Conservation (phyloP, 2,888 invertebrate species). For the Meandrusa payeni region DNA sequence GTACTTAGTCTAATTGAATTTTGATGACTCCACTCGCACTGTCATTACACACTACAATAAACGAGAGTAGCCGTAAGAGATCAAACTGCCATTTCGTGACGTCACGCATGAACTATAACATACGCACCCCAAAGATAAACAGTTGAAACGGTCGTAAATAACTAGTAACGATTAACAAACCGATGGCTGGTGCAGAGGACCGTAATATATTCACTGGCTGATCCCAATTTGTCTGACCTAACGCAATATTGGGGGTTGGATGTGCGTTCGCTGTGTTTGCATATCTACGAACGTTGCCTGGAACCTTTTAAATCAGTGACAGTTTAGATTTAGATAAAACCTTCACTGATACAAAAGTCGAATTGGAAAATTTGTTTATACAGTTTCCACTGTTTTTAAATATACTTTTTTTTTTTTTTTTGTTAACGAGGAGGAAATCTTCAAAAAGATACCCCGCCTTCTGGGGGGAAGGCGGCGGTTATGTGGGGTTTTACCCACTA, state of each 20-base stretch:
- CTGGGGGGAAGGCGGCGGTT: no score
- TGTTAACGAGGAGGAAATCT: no score
- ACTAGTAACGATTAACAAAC: slow-evolving; percentile 75
- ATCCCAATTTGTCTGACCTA: slow-evolving; percentile 79
- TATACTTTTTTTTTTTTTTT: no score
- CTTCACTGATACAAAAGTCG: not conserved
- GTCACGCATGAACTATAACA: slow-evolving; percentile 25
- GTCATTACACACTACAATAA: no score
- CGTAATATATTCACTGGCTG: slow-evolving; percentile 78
- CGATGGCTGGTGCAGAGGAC: slow-evolving; percentile 64
- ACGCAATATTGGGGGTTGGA: slow-evolving; percentile 67
- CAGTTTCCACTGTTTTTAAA: no score
- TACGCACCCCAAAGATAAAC: slow-evolving; percentile 38
- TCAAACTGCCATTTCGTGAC: slow-evolving; percentile 19
- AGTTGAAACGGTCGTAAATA: slow-evolving; percentile 62
- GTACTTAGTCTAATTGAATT: slow-evolving; percentile 26
- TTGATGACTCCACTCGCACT: slow-evolving; percentile 23
- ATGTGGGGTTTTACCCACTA: no score
- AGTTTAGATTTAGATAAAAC: slow-evolving; percentile 30
- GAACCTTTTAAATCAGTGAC: slow-evolving; percentile 37
- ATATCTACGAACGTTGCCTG: slow-evolving; percentile 36
- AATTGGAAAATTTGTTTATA: not conserved
- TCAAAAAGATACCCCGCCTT: no score
- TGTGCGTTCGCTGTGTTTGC: slow-evolving; percentile 45
- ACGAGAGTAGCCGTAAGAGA: slow-evolving; percentile 5